Percentiles rank a stretch among this genome's conserved stretches.
Conservation (phyloP, 2,797 vertebrate species). For the Gymnoscopelus braueri region DNA sequence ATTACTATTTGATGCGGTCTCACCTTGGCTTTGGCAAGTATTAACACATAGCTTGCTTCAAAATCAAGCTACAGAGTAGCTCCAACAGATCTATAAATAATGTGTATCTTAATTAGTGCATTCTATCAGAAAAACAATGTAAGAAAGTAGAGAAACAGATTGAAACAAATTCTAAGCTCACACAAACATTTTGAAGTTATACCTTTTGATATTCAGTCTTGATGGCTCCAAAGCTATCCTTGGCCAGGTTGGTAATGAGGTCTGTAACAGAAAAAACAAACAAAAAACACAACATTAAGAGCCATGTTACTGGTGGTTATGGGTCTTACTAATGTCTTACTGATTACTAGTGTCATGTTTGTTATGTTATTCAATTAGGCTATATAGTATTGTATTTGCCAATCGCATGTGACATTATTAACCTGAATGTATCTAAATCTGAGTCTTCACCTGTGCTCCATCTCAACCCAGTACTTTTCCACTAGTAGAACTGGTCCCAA, state of each 20-base stretch:
- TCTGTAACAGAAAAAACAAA: conserved; percentile 72
- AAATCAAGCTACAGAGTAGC: conserved; percentile 10
- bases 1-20: conserved; percentile 33
- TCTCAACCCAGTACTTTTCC: no score
- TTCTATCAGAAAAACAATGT: conserved; percentile 19
- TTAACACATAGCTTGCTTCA: conserved; percentile 29
- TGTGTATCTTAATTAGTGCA: conserved; percentile 8
- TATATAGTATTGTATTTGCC: no score
- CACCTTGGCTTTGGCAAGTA: conserved; percentile 35
- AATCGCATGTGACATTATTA: no score
- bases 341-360: no score
- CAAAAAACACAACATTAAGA: conserved; percentile 29
- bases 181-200: conserved; percentile 68
- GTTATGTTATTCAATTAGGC: no score
- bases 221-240: conserved; percentile 80
- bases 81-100: background rate
- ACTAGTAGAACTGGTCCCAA: no score
- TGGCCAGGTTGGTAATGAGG: conserved; percentile 79
- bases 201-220: conserved; percentile 84
- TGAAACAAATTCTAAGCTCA: conserved; percentile 2
- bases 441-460: no score
- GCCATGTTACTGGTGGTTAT: background rate
- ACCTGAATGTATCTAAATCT: no score
- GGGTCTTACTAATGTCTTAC: no score
- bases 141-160: background rate